A percentile compares a stretch with the other conserved stretches of the same genome.
phyloP scores from a whole-genome alignment of 2,113 vertebrate species.

The Calidris pugnax region DNA sequence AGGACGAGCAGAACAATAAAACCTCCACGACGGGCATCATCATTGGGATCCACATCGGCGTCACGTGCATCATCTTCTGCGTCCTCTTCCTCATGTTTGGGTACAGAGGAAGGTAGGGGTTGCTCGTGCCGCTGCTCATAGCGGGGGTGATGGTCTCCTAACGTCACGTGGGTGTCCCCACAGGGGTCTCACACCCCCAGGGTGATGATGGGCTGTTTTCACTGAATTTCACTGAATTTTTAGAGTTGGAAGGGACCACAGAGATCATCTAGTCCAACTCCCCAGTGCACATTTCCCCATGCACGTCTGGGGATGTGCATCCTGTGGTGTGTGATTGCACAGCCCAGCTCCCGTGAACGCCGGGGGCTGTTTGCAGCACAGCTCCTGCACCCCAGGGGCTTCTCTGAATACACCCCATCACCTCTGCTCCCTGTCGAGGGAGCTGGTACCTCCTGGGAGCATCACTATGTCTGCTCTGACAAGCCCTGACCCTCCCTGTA shows the following conservation, averaged over 20 bases:
- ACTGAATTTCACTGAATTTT: too few species aligned
- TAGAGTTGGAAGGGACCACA: too few species aligned
- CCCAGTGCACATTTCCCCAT: too few species aligned
- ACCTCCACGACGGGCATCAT: constrained; percentile 92
- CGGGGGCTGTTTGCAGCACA: neutral
- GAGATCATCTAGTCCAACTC: too few species aligned
- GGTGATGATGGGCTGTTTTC: neutral
- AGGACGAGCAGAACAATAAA: constrained; percentile 85
- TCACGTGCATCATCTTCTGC: constrained; percentile 97
- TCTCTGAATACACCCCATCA: neutral
- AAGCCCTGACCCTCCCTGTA: neutral
- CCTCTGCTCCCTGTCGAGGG: neutral
- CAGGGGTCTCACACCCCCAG: neutral
- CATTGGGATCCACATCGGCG: constrained; percentile 94
- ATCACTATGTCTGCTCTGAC: neutral
- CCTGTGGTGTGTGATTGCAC: accelerated
- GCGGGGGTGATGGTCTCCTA: neutral
- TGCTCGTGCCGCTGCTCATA: accelerated
- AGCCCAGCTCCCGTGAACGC: neutral
- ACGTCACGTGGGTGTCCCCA: neutral
- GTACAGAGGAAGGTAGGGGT: constrained; percentile 89
- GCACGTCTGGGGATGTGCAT: accelerated
- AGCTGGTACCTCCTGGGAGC: neutral
- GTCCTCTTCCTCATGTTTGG: constrained; percentile 95
- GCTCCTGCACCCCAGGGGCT: neutral